Evolutionary conservation across 2,888 invertebrate genomes (phyloP).

Genomic region (Agriopis leucophaearia): DNA sequence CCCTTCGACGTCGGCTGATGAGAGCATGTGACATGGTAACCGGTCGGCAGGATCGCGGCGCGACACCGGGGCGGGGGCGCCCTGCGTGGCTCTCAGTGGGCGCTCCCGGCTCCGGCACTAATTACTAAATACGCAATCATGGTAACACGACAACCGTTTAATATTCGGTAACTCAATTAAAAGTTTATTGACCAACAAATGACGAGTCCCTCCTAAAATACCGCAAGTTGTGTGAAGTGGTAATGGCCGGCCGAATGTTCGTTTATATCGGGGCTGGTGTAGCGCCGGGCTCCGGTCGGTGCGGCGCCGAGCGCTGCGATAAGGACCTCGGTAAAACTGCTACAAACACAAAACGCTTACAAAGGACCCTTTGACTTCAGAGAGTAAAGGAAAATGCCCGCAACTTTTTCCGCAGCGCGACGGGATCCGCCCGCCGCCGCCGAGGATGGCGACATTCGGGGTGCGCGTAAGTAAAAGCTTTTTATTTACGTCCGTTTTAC

Average conservation of each 20-base stretch:
- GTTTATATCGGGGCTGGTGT: background rate
- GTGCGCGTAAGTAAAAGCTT: slow-evolving; percentile 14
- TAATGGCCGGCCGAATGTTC: background rate
- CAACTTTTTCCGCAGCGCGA: slow-evolving; percentile 9
- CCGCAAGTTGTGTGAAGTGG: background rate
- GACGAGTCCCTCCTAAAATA: background rate
- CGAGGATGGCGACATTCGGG: slow-evolving; percentile 16
- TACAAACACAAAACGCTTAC: slow-evolving; percentile 21
- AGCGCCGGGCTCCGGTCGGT: background rate
- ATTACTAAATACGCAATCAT: too few species aligned
- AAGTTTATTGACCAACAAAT: background rate
- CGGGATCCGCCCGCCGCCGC: slow-evolving; percentile 12
- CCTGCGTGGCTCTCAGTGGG: too few species aligned
- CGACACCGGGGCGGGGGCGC: too few species aligned
- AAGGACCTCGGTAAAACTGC: slow-evolving; percentile 7
- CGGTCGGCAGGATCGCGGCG: too few species aligned
- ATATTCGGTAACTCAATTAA: background rate
- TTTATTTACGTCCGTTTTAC: slow-evolving; percentile 21
- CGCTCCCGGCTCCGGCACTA: too few species aligned
- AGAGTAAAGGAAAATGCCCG: slow-evolving; percentile 18
- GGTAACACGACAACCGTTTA: too few species aligned
- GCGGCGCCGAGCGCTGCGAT: slow-evolving; percentile 3
- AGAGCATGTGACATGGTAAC: too few species aligned
- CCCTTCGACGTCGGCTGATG: too few species aligned
- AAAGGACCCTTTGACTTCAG: slow-evolving; percentile 13